Conservation (phyloP, 2,888 invertebrate genomes). For the Tetropium fuscum region DNA sequence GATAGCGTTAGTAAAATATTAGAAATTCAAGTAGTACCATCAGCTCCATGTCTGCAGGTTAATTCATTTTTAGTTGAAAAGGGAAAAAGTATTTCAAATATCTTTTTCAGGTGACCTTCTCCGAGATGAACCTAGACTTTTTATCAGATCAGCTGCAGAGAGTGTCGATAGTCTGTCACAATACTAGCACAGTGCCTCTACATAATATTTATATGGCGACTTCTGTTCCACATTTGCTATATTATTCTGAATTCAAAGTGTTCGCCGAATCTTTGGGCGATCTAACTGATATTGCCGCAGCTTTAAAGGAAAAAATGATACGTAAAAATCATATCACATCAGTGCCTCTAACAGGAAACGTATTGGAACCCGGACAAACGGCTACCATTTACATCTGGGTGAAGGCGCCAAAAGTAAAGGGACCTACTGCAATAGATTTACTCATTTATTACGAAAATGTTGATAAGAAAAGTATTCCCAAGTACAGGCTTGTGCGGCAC, state of each 20-base stretch:
- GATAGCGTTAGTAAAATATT: conserved; percentile 77
- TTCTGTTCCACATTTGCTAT: conserved; percentile 74
- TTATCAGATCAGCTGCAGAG: conserved; percentile 81
- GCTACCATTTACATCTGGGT: conserved; percentile 74
- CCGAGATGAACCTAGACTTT: conserved; percentile 75
- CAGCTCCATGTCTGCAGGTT: conserved; percentile 87
- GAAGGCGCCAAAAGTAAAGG: conserved; percentile 76
- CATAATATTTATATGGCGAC: conserved; percentile 75
- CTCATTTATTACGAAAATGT: conserved; percentile 80
- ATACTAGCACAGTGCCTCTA: conserved; percentile 76
- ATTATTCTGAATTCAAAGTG: conserved; percentile 56
- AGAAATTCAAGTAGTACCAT: conserved; percentile 80
- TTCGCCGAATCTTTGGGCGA: conserved; percentile 37
- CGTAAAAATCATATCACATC: conserved; percentile 65
- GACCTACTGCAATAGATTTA: conserved; percentile 74
- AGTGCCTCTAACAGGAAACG: conserved; percentile 64
- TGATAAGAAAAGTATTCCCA: conserved; percentile 56
- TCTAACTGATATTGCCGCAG: conserved; percentile 50
- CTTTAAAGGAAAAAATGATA: conserved; percentile 59
- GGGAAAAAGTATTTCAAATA: conserved; percentile 14
- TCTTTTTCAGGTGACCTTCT: conserved; percentile 74
- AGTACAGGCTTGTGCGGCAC: conserved; percentile 74
- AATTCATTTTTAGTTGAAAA: conserved; percentile 25
- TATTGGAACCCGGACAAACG: conserved; percentile 69
- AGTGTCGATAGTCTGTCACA: conserved; percentile 76